Evolutionary conservation across 2,888 invertebrate genomes (phyloP).

Genomic region (Eupithecia inturbata): DNA sequence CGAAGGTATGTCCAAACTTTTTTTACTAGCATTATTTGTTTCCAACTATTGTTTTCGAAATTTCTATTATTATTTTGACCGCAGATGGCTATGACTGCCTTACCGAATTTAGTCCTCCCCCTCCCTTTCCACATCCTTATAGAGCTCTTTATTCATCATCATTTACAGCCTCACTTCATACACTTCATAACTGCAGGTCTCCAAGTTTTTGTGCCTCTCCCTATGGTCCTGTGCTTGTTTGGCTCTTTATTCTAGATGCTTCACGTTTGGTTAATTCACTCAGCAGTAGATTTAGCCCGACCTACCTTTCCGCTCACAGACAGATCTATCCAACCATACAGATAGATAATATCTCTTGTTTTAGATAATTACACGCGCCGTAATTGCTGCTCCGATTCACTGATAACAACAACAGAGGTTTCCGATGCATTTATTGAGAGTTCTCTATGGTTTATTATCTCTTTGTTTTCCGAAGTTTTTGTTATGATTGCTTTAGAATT

Average conservation of each 20-base stretch:
- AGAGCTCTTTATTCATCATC: no score
- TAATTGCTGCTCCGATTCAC: slow-evolving; percentile 32
- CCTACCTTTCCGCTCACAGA: neutral
- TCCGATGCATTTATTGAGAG: slow-evolving; percentile 17
- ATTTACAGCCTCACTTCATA: neutral
- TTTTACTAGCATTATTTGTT: no score
- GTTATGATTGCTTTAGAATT: neutral
- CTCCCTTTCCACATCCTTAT: no score
- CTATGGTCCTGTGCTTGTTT: neutral
- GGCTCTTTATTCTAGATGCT: neutral
- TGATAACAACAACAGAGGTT: slow-evolving; percentile 12
- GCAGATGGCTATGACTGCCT: no score
- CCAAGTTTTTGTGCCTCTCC: neutral
- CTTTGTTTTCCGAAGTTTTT: slow-evolving; percentile 16
- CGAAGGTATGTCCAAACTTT: neutral
- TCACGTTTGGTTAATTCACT: slow-evolving; percentile 3
- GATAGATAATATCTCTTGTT: slow-evolving; percentile 28
- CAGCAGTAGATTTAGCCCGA: neutral
- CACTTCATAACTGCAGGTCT: neutral
- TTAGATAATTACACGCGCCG: slow-evolving; percentile 38
- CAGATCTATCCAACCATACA: slow-evolving; percentile 19
- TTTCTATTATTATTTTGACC: no score
- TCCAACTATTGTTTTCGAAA: no score
- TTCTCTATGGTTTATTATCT: slow-evolving; percentile 14
- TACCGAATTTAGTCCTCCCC: no score